phyloP scores from a whole-genome alignment of 2,888 invertebrate genomes.

The Acutogordius australiensis region DNA sequence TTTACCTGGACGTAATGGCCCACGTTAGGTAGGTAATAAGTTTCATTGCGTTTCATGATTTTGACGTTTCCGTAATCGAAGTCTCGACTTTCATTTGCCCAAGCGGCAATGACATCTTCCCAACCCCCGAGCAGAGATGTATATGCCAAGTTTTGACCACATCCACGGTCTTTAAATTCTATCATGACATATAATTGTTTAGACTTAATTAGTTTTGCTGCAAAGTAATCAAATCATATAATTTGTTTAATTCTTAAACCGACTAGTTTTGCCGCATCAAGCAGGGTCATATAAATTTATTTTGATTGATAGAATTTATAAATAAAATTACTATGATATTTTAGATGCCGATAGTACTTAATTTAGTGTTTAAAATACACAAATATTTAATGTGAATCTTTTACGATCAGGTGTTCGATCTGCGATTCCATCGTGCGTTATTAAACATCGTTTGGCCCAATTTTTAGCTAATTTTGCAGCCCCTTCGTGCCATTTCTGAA shows the following conservation, averaged over 20 bases:
- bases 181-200: not conserved
- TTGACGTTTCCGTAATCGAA: not conserved
- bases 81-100: not conserved
- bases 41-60: not conserved
- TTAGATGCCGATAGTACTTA: too few relatives aligned
- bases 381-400: not conserved
- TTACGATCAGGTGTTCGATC: slow-evolving; percentile 5
- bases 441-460: not conserved
- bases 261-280: too few relatives aligned
- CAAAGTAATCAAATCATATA: too few relatives aligned
- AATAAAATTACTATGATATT: too few relatives aligned
- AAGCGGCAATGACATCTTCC: not conserved
- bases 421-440: not conserved
- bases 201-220: too few relatives aligned
- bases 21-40: not conserved
- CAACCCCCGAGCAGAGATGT: not conserved
- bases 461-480: slow-evolving; percentile 5
- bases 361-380: too few relatives aligned
- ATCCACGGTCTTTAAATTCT: not conserved
- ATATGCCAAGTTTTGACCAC: slow-evolving; percentile 4
- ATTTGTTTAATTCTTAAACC: too few relatives aligned
- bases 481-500: not conserved
- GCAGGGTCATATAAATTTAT: too few relatives aligned
- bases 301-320: too few relatives aligned
- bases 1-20: not conserved